Evolutionary conservation across 1,140 invertebrate species (phyloP).

Genomic region (Lepidotrigona ventralis): DNA sequence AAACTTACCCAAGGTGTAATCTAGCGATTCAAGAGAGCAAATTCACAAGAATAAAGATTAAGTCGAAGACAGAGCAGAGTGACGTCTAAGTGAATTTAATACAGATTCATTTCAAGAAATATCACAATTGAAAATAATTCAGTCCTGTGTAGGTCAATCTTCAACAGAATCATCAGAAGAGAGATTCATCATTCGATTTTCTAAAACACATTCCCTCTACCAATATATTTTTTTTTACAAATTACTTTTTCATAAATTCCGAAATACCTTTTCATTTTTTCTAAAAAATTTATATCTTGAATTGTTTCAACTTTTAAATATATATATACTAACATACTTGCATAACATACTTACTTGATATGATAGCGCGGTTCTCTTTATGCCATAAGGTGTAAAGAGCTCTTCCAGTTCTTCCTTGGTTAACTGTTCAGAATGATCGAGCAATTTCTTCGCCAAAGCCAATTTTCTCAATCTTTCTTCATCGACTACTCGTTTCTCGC

Average conservation of each 20-base stretch:
- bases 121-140: background rate
- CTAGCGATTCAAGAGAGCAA: conserved; percentile 11
- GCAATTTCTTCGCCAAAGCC: conserved; percentile 44
- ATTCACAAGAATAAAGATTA: background rate
- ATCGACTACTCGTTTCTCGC: background rate
- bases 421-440: conserved; percentile 44
- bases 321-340: background rate
- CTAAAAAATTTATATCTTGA: background rate
- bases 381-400: conserved; percentile 52
- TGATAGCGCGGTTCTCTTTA: conserved; percentile 41
- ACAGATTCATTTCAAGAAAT: background rate
- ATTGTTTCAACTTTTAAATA: background rate
- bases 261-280: background rate
- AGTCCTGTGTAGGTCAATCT: too few relatives aligned
- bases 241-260: background rate
- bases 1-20: conserved; percentile 58
- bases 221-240: background rate
- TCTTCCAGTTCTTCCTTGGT: conserved; percentile 44
- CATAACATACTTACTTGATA: conserved; percentile 49
- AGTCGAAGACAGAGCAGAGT: too few relatives aligned
- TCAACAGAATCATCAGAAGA: background rate
- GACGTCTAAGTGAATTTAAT: background rate
- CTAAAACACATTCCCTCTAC: background rate
- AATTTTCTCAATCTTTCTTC: conserved; percentile 25
- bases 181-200: background rate